A percentile compares a stretch with the other conserved stretches of the same genome.
phyloP scores from a whole-genome alignment of 1,140 invertebrate species.

The Lanistes nyassanus region DNA sequence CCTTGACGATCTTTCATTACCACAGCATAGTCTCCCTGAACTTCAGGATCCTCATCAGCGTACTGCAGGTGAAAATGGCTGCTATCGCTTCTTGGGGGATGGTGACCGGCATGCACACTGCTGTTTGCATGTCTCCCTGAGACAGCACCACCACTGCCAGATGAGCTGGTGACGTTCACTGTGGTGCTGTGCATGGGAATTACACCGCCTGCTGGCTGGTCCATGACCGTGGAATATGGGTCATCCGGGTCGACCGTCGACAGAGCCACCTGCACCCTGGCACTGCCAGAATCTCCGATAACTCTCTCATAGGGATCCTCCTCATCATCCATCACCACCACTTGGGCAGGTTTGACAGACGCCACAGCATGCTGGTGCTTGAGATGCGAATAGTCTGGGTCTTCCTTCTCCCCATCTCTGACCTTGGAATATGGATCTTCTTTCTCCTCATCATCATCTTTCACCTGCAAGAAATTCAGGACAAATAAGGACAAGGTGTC shows the following conservation, averaged over 20 bases:
- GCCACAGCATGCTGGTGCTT: conserved; percentile 23
- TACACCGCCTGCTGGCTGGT: conserved; percentile 14
- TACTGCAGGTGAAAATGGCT: neutral
- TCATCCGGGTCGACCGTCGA: conserved; percentile 30
- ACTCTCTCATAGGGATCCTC: conserved; percentile 38
- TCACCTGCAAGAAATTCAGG: conserved; percentile 31
- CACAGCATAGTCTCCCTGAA: conserved; percentile 35
- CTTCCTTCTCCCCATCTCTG: conserved; percentile 38
- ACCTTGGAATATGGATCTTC: conserved; percentile 47
- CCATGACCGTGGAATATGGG: conserved; percentile 34
- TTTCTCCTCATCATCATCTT: conserved; percentile 33
- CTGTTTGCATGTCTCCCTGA: neutral
- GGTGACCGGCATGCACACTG: neutral
- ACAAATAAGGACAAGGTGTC: no score
- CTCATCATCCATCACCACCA: conserved; percentile 27
- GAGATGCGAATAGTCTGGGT: conserved; percentile 28
- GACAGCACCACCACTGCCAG: neutral
- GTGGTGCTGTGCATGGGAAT: neutral
- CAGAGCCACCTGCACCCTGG: neutral
- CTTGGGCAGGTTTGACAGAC: neutral
- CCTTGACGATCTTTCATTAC: conserved; percentile 28
- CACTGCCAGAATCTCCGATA: conserved; percentile 14
- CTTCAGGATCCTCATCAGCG: conserved; percentile 2
- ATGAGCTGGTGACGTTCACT: neutral
- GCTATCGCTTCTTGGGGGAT: neutral